Evolutionary conservation across 2,888 invertebrate genomes (phyloP).

Genomic region (Leptarthrus brevirostris): DNA sequence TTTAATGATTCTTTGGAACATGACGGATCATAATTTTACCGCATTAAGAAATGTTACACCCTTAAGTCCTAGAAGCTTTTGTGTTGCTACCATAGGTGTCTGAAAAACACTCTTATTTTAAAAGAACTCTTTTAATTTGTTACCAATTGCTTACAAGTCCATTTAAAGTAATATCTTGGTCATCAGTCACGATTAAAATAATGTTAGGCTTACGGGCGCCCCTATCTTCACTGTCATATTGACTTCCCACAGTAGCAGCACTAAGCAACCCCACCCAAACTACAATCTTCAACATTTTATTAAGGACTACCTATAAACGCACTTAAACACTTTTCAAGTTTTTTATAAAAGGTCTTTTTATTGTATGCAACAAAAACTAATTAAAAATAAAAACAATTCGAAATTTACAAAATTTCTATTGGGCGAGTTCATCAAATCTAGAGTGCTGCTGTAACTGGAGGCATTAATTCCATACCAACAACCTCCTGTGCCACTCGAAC

Average conservation of each 20-base stretch:
- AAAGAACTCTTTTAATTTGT: neutral
- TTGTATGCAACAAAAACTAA: too few species aligned
- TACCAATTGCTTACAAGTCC: conserved; percentile 74
- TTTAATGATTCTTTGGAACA: neutral
- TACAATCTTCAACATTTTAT: neutral
- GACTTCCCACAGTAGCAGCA: neutral
- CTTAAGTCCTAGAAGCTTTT: conserved; percentile 71
- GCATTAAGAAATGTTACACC: conserved; percentile 81
- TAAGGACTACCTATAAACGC: too few species aligned
- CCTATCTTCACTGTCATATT: neutral
- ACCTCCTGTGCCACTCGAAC: conserved; percentile 83
- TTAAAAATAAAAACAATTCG: neutral
- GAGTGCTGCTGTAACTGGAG: conserved; percentile 62
- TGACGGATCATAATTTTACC: conserved; percentile 71
- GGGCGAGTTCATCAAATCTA: neutral
- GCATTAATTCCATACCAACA: conserved; percentile 79
- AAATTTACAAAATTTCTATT: neutral
- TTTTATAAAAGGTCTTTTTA: too few species aligned
- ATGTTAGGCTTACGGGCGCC: conserved; percentile 73
- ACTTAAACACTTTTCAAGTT: too few species aligned
- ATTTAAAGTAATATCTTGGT: conserved; percentile 83
- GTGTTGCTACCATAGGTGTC: conserved; percentile 76
- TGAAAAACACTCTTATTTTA: conserved; percentile 65
- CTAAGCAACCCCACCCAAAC: neutral
- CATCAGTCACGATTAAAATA: conserved; percentile 84